Evolutionary conservation across 2,888 invertebrate species (phyloP), one percentile per base, ranked within the genome.

Genomic region (Chouioia cunea): DNA sequence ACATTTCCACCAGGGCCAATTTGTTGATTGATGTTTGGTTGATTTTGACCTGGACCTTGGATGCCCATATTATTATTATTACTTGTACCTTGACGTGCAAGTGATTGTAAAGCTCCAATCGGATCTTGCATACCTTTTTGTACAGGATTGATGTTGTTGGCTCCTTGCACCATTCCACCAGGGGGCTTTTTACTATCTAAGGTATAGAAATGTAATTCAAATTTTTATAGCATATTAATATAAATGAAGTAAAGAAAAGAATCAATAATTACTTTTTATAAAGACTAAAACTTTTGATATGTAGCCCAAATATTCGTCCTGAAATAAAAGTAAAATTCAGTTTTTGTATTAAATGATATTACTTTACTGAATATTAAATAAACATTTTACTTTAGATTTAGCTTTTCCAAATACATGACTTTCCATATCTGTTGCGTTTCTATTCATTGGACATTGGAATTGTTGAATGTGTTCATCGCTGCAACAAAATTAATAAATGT

Each of bases 321-420:
- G 81, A 18, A 85, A 86, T 70, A 74, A 70, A 73, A 54, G 20
- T 16, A 36, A 52, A 48, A 60, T 36, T 16, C 15, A 2, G 2
- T 36, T 36, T 36, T 12, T 36, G 6, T 27, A 10, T 3, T 10
- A 36, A 36, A 36, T 36, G 36, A 36, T 36, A 36, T 10, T 4
- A 36, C n/a, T 53, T 50, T 44, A 36, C 44, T 52, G 36, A 4
- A 22, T 47, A 14, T 44, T 47, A 15, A 58, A 23, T n/a, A 8
- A 46, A 58, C 44, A 44, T 58, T 44, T 43, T 36, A 90, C 90
- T 79, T 93, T 91, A 8, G 90, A 91, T 82, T 94, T 94, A 0
- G 97, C 96, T 84, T 96, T 97, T 83, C 92, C 91, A 81, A 93
- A 97, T 0, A 97, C 95, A 86, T 97, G 96, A 82, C 91, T 95